Evolutionary conservation across 2,797 vertebrate genomes (phyloP).

Genomic region (Eremophila alpestris): DNA sequence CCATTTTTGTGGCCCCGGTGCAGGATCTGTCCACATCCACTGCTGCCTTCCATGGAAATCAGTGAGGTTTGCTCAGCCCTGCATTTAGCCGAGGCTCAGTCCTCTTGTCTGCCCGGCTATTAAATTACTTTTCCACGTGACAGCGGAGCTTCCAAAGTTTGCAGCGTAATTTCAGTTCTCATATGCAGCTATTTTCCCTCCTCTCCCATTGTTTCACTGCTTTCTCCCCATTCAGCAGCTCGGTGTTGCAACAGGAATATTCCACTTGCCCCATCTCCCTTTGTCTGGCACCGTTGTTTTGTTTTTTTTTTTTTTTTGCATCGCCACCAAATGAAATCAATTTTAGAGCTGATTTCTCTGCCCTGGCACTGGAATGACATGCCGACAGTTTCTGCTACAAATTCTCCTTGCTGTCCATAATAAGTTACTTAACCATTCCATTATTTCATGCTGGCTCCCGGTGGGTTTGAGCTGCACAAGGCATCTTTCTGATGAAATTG

Average conservation of each 20-base stretch:
- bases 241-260: background rate
- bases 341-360: background rate
- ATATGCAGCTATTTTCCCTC: background rate
- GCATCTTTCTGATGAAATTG: constrained; percentile 24
- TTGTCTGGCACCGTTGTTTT: background rate
- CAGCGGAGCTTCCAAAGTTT: background rate
- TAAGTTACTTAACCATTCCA: constrained; percentile 66
- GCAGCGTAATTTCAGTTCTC: background rate
- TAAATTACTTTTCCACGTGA: constrained; percentile 13
- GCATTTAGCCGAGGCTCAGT: background rate
- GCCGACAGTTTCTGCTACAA: constrained; percentile 38
- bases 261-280: background rate
- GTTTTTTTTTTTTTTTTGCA: background rate
- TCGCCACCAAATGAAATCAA: background rate
- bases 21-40: background rate
- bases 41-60: background rate
- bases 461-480: constrained; percentile 40
- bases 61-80: background rate
- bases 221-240: background rate
- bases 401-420: constrained; percentile 48
- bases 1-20: background rate
- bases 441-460: background rate
- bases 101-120: background rate
- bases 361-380: constrained; percentile 40
- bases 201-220: background rate